These are phyloP conservation scores for Drosophila pullipes DNA, from an alignment of 2,888 invertebrate genomes.

Conservation along the genomic window DNA sequence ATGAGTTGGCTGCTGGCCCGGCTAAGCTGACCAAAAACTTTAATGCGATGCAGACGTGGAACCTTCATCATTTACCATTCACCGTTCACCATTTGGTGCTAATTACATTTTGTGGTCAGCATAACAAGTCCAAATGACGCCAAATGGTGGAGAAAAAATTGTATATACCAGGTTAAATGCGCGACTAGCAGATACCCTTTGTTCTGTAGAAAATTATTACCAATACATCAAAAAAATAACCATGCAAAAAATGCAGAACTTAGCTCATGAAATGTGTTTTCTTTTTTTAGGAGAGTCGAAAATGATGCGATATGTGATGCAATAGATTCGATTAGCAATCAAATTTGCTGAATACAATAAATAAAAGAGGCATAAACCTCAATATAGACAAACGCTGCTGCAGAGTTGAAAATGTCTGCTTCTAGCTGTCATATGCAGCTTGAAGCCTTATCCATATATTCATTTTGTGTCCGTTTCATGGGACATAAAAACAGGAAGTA, in stretches of 20 bases:
- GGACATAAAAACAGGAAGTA: slow-evolving; percentile 23
- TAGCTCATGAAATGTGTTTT: background rate
- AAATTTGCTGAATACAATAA: background rate
- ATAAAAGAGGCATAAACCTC: background rate
- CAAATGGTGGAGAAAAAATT: slow-evolving; percentile 21
- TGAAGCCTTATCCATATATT: background rate
- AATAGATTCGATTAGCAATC: background rate
- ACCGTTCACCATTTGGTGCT: slow-evolving; percentile 71
- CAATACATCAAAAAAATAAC: background rate
- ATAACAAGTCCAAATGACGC: slow-evolving; percentile 69
- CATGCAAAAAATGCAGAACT: background rate
- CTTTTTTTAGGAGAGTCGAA: too few relatives aligned
- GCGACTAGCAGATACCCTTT: slow-evolving; percentile 3
- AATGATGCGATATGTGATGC: background rate
- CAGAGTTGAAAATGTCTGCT: background rate
- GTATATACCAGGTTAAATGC: background rate
- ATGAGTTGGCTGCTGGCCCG: slow-evolving; percentile 11
- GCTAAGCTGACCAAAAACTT: background rate
- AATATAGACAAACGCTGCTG: background rate
- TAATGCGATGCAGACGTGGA: background rate
- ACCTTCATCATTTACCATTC: slow-evolving; percentile 55
- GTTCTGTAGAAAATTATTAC: background rate
- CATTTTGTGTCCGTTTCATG: slow-evolving; percentile 1
- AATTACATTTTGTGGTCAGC: slow-evolving; percentile 79
- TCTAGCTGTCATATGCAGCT: background rate